Conservation (phyloP, 2,797 vertebrate species). For the Coendou prehensilis region DNA sequence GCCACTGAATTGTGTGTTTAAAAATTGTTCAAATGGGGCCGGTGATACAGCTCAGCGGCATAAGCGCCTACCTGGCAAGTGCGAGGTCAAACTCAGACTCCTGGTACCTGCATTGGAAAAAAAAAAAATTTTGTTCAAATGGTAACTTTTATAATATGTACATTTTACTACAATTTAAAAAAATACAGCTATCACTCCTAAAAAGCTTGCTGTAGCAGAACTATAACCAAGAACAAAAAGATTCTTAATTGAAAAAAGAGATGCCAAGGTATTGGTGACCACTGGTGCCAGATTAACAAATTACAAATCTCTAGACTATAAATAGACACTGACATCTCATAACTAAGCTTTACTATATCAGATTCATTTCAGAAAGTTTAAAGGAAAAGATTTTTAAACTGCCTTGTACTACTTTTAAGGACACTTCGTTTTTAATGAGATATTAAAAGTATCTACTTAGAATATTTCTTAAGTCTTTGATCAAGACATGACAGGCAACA, state of each 20-base stretch:
- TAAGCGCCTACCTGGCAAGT: too few relatives aligned
- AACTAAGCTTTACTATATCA: conserved; percentile 23
- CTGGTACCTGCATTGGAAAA: too few relatives aligned
- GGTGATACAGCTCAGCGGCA: too few relatives aligned
- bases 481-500: background rate
- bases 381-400: background rate
- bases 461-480: conserved; percentile 40
- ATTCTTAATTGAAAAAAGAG: background rate
- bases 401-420: background rate
- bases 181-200: background rate
- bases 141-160: background rate
- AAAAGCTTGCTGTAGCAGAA: background rate
- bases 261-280: background rate
- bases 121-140: background rate
- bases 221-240: background rate
- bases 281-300: background rate
- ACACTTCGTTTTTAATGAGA: conserved; percentile 17
- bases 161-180: background rate
- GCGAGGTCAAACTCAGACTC: too few relatives aligned
- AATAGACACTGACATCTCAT: background rate
- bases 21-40: background rate
- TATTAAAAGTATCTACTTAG: conserved; percentile 27
- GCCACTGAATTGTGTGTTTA: background rate
- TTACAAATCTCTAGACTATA: background rate
- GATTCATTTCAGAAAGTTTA: conserved; percentile 25